A percentile compares a stretch with the other conserved stretches of the same genome.
phyloP scores from a whole-genome alignment of 2,797 vertebrate species.

The Syncerus caffer region DNA sequence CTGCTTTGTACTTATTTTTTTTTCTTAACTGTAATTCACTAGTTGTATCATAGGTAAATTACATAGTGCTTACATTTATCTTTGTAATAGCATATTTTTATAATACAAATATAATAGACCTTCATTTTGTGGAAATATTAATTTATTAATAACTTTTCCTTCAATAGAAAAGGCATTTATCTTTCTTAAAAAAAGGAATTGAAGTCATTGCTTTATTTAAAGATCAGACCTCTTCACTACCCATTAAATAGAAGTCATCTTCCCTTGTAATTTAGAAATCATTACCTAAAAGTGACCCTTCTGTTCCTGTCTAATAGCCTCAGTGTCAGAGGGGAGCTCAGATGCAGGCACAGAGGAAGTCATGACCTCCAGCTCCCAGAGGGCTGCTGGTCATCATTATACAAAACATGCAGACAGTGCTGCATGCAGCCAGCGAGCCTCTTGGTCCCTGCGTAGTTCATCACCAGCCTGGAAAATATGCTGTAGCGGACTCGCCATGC shows the following conservation, averaged over 20 bases:
- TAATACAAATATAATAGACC: background rate
- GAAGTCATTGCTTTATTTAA: constrained; percentile 57
- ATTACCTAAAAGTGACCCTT: constrained; percentile 90
- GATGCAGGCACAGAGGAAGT: constrained; percentile 88
- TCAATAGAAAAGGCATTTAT: background rate
- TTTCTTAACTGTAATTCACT: background rate
- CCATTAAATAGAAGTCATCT: constrained; percentile 61
- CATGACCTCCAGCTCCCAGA: constrained; percentile 81
- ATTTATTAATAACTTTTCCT: background rate
- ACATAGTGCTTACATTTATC: background rate
- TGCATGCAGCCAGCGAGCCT: constrained; percentile 82
- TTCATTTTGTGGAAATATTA: background rate
- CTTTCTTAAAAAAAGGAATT: background rate
- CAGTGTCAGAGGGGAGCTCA: constrained; percentile 84
- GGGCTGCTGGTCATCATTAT: constrained; percentile 86
- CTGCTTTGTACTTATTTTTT: background rate
- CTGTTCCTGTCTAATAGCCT: constrained; percentile 90
- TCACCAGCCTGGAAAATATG: constrained; percentile 87
- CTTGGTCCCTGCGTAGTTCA: constrained; percentile 91
- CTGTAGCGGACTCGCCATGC: constrained; percentile 89
- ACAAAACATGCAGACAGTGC: constrained; percentile 82
- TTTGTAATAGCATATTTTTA: constrained; percentile 7
- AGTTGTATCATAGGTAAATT: background rate
- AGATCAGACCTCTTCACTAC: constrained; percentile 48
- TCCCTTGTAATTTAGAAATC: constrained; percentile 84